These are phyloP conservation scores for Drosophila sproati DNA, from an alignment of 1,140 invertebrate species.

Conservation along the genomic window DNA sequence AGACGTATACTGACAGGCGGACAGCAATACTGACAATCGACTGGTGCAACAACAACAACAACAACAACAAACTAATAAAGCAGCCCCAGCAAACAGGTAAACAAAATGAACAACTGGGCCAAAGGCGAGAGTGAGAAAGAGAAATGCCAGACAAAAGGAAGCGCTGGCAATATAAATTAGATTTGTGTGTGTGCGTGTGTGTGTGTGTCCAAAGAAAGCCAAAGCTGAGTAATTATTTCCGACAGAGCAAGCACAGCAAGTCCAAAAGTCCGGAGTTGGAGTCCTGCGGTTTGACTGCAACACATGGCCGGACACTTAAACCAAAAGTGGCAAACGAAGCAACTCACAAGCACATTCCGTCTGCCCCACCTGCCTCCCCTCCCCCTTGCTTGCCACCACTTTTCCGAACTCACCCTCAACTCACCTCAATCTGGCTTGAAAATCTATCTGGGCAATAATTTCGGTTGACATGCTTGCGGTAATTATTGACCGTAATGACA, in stretches of 20 bases:
- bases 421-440: constrained; percentile 25
- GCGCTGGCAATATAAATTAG: constrained; percentile 83
- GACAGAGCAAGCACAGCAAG: constrained; percentile 49
- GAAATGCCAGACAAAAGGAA: constrained; percentile 71
- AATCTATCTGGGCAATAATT: constrained; percentile 82
- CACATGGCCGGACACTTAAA: constrained; percentile 80
- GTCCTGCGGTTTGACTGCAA: constrained; percentile 74
- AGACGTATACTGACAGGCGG: too few species aligned
- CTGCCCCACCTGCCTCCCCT: too few species aligned
- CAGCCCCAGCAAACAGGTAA: constrained; percentile 52
- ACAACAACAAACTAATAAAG: constrained; percentile 66
- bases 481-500: constrained; percentile 83
- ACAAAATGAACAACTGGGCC: constrained; percentile 48
- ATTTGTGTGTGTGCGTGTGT: constrained; percentile 34
- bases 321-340: constrained; percentile 60
- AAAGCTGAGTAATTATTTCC: constrained; percentile 82
- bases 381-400: too few species aligned
- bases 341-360: too few species aligned
- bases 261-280: constrained; percentile 2
- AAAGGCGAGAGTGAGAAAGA: constrained; percentile 19
- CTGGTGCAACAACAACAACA: constrained; percentile 19
- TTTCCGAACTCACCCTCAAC: background rate
- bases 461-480: constrained; percentile 81
- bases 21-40: constrained; percentile 29
- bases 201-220: constrained; percentile 59